Percentiles rank a stretch among this genome's conserved stretches.
phyloP scores from a whole-genome alignment of 2,888 invertebrate species.

The Acanthosepion lycidas region DNA sequence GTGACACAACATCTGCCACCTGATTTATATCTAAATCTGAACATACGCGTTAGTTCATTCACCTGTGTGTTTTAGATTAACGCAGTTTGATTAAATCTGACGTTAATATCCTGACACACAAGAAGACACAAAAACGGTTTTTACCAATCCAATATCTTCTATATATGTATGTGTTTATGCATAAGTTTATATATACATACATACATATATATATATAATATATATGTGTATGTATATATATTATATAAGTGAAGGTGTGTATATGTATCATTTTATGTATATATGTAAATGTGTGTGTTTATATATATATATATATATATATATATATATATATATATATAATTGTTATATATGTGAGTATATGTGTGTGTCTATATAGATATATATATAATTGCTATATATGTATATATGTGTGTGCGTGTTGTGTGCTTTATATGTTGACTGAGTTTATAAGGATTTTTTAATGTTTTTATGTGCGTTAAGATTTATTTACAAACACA shows the following conservation, averaged over 20 bases:
- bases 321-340: not conserved
- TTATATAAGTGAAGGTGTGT: not conserved
- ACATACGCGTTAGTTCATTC: not conserved
- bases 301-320: conserved; percentile 34
- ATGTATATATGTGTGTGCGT: too few species aligned
- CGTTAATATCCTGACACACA: not conserved
- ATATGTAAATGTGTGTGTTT: not conserved
- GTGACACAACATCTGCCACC: not conserved
- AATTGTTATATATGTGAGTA: too few species aligned
- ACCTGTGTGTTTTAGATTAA: not conserved
- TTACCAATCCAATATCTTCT: not conserved
- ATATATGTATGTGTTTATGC: not conserved
- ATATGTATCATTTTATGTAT: not conserved
- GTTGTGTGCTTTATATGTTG: not conserved
- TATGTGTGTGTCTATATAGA: too few species aligned
- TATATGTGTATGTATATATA: not conserved
- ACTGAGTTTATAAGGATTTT: too few species aligned
- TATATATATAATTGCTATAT: too few species aligned
- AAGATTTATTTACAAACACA: too few species aligned
- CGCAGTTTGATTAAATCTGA: not conserved
- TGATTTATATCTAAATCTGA: too few species aligned
- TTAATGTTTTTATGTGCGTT: too few species aligned
- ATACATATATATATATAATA: not conserved
- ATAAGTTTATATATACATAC: not conserved
- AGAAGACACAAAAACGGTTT: conserved; percentile 18